Conservation (phyloP, 2,888 invertebrate species). For the Drosophila engyochracea region DNA sequence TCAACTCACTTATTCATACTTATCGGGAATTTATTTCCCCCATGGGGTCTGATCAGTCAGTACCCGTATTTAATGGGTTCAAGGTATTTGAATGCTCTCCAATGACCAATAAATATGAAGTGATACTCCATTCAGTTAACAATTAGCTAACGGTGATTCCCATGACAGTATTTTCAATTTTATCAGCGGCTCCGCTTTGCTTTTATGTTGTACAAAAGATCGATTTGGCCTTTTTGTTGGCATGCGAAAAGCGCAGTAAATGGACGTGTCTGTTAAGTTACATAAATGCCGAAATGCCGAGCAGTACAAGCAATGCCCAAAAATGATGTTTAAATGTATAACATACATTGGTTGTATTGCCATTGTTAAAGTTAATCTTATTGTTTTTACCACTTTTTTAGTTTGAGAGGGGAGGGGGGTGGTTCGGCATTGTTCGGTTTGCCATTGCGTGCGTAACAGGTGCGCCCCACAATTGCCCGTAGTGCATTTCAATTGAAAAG, state of each 20-base stretch:
- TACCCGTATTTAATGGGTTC: background rate
- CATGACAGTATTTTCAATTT: constrained; percentile 26
- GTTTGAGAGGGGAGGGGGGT: constrained; percentile 4
- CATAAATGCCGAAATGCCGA: constrained; percentile 33
- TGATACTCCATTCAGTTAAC: constrained; percentile 10
- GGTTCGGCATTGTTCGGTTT: constrained; percentile 9
- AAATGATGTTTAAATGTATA: constrained; percentile 53
- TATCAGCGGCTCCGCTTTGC: constrained; percentile 18
- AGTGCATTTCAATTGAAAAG: constrained; percentile 74
- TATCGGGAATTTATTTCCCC: background rate
- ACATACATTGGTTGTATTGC: constrained; percentile 35
- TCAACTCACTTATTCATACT: background rate
- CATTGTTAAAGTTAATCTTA: constrained; percentile 55
- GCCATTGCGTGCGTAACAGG: constrained; percentile 66
- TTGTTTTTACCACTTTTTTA: constrained; percentile 39
- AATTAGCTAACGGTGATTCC: constrained; percentile 12
- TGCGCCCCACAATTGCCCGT: constrained; percentile 41
- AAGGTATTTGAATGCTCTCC: no score
- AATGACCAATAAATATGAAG: background rate
- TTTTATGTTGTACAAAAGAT: constrained; percentile 21
- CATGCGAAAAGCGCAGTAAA: constrained; percentile 53
- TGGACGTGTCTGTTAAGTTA: constrained; percentile 16
- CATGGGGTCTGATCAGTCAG: background rate
- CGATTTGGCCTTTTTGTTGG: constrained; percentile 39
- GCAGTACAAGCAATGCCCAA: constrained; percentile 26